Percentiles rank a stretch among this genome's conserved stretches.
Conservation (phyloP, 2,113 vertebrate species). For the Odobenus rosmarus region DNA sequence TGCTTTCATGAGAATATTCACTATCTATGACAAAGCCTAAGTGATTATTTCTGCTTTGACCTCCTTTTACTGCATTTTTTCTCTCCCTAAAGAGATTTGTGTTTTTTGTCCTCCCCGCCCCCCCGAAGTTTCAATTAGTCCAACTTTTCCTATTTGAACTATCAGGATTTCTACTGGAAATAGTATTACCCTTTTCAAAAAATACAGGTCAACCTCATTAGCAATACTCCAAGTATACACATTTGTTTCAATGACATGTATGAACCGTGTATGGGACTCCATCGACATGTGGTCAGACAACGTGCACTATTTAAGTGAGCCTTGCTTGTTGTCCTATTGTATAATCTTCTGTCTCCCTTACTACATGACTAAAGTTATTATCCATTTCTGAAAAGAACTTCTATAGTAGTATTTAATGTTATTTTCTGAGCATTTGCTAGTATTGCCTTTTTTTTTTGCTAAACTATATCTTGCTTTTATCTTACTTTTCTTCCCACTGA, state of each 20-base stretch:
- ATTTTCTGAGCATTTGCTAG: slow-evolving; percentile 24
- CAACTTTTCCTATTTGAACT: neutral
- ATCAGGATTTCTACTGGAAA: neutral
- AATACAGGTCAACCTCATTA: neutral
- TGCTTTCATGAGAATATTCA: slow-evolving; percentile 46
- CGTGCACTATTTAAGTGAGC: neutral
- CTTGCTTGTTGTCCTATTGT: neutral
- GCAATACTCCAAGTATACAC: neutral
- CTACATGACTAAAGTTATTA: neutral
- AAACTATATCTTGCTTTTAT: slow-evolving; percentile 47
- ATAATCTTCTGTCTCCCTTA: neutral
- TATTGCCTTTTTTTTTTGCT: slow-evolving; percentile 1
- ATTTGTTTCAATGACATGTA: neutral
- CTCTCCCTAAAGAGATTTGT: neutral
- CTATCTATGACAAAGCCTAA: slow-evolving; percentile 17
- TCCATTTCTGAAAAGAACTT: neutral
- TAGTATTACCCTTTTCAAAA: neutral
- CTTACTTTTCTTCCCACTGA: slow-evolving; percentile 18
- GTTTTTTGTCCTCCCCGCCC: neutral
- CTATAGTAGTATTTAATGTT: neutral
- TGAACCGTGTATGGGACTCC: neutral
- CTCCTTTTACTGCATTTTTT: neutral
- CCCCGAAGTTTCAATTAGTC: slow-evolving; percentile 12
- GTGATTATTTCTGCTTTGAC: slow-evolving; percentile 10
- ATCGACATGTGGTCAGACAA: neutral